Evolutionary conservation across 2,888 invertebrate genomes (phyloP).

Genomic region (Heteromurus nitidus): DNA sequence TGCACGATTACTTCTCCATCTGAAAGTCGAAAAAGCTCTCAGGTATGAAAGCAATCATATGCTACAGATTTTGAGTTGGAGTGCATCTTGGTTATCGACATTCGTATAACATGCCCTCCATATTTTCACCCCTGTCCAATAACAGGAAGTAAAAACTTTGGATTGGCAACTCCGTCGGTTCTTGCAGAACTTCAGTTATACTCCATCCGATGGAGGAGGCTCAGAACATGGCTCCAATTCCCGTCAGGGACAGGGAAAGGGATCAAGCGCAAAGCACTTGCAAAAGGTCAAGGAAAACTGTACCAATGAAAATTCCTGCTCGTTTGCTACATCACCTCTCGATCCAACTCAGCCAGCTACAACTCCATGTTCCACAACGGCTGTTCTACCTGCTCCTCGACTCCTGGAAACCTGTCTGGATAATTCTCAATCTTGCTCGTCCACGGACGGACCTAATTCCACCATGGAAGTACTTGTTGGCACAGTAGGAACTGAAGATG

Average conservation of each 20-base stretch:
- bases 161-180: slow-evolving; percentile 67
- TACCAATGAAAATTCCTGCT: background rate
- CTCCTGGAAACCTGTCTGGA: slow-evolving; percentile 62
- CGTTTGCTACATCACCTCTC: background rate
- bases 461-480: slow-evolving; percentile 52
- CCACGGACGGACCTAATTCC: slow-evolving; percentile 24
- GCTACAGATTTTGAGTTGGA: too few species aligned
- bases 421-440: slow-evolving; percentile 25
- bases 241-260: background rate
- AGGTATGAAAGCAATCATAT: slow-evolving; percentile 36
- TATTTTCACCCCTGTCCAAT: too few species aligned
- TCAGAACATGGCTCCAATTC: slow-evolving; percentile 8
- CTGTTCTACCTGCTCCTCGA: slow-evolving; percentile 3
- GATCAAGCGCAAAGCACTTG: background rate
- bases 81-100: too few species aligned
- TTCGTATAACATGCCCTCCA: too few species aligned
- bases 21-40: slow-evolving; percentile 51
- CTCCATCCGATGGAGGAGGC: slow-evolving; percentile 19
- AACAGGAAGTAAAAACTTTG: slow-evolving; percentile 48
- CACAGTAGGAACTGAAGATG: slow-evolving; percentile 39
- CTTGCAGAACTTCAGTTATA: slow-evolving; percentile 56
- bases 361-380: background rate
- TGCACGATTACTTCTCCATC: slow-evolving; percentile 53
- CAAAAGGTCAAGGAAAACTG: slow-evolving; percentile 1
- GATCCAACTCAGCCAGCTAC: background rate